phyloP scores from a whole-genome alignment of 2,888 invertebrate species.

The Apodemia zela region DNA sequence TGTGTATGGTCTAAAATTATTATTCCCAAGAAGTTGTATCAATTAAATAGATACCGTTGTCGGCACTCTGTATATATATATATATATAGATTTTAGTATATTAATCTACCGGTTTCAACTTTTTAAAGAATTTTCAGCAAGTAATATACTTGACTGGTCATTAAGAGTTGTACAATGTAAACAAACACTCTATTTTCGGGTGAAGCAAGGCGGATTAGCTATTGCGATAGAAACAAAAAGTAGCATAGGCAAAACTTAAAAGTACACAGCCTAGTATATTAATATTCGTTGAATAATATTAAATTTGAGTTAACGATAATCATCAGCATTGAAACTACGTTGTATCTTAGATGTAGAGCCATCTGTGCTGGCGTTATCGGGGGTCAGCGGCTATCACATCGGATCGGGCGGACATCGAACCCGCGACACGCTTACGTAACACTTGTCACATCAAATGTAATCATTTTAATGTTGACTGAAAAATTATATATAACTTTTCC shows the following conservation, averaged over 20 bases:
- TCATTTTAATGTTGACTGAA: neutral
- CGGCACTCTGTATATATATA: too few relatives aligned
- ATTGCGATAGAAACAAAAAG: too few relatives aligned
- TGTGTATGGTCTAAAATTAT: too few relatives aligned
- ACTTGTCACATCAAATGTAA: constrained; percentile 1
- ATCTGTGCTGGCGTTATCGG: constrained; percentile 37
- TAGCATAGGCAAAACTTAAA: neutral
- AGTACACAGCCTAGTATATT: neutral
- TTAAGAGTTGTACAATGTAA: too few relatives aligned
- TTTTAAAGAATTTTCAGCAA: too few relatives aligned
- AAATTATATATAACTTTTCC: neutral
- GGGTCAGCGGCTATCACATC: constrained; percentile 34
- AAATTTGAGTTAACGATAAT: constrained; percentile 9
- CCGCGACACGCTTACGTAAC: constrained; percentile 41
- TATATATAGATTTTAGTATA: too few relatives aligned
- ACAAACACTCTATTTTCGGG: too few relatives aligned
- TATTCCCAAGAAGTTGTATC: too few relatives aligned
- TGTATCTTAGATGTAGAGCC: constrained; percentile 46
- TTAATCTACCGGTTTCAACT: too few relatives aligned
- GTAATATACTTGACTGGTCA: too few relatives aligned
- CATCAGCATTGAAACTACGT: constrained; percentile 12
- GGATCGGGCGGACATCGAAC: constrained; percentile 49
- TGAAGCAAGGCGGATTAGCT: too few relatives aligned
- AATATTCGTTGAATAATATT: neutral
- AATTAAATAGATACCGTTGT: too few relatives aligned